Conservation (phyloP, 2,888 invertebrate species). For the Lasius platythorax region DNA sequence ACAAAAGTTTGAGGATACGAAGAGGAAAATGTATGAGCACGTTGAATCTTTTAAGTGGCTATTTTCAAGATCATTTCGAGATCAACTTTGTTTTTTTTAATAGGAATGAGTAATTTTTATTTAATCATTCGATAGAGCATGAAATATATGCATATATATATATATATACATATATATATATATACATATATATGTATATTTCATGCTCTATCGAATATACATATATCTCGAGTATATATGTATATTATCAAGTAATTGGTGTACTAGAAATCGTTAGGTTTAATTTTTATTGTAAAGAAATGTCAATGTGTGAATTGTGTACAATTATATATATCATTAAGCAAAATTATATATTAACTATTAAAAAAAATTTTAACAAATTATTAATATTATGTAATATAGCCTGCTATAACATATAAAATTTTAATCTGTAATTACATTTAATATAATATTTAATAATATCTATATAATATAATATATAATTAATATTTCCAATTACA, state of each 20-base stretch:
- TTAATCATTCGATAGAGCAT: too few species aligned
- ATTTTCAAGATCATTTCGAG: too few species aligned
- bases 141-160: too few species aligned
- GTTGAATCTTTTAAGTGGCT: too few species aligned
- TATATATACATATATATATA: too few species aligned
- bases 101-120: too few species aligned
- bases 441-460: background rate
- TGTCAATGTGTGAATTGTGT: background rate
- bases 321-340: background rate
- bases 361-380: background rate
- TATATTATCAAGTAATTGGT: background rate
- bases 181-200: too few species aligned
- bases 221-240: too few species aligned
- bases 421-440: background rate
- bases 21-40: too few species aligned
- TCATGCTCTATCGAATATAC: too few species aligned
- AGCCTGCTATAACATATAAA: background rate
- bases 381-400: background rate
- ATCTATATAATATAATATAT: background rate
- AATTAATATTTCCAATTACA: background rate
- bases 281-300: constrained; percentile 7
- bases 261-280: background rate
- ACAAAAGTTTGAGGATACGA: too few species aligned
- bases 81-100: too few species aligned
- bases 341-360: background rate